These are phyloP conservation scores for Sepiola atlantica DNA, from an alignment of 2,888 invertebrate species.

Conservation along the genomic window DNA sequence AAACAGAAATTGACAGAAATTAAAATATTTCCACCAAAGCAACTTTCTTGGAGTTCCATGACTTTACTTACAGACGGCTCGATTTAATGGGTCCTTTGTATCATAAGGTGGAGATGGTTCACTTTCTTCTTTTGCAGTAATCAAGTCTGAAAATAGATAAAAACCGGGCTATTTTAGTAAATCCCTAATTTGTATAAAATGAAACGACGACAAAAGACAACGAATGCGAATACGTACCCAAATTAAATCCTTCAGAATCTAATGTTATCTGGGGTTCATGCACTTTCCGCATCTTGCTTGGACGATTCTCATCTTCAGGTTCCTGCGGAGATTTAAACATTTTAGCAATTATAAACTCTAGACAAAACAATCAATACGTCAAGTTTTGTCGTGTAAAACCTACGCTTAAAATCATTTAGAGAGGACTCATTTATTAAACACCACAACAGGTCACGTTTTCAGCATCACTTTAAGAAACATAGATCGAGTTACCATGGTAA, in stretches of 20 bases:
- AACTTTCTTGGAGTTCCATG: not conserved
- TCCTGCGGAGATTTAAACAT: slow-evolving; percentile 54
- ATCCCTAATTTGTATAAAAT: not conserved
- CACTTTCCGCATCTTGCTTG: slow-evolving; percentile 66
- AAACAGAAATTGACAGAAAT: not conserved
- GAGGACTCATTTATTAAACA: too few species aligned
- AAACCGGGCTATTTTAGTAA: not conserved
- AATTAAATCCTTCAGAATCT: slow-evolving; percentile 69
- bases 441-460: too few species aligned
- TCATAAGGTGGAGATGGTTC: slow-evolving; percentile 67
- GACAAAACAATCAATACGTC: too few species aligned
- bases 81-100: slow-evolving; percentile 73
- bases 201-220: not conserved
- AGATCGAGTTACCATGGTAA: too few species aligned
- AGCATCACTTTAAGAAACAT: too few species aligned
- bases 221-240: slow-evolving; percentile 57
- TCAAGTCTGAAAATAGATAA: slow-evolving; percentile 59
- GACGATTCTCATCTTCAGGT: slow-evolving; percentile 64
- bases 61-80: slow-evolving; percentile 69
- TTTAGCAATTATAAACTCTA: too few species aligned
- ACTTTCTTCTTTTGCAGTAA: slow-evolving; percentile 67
- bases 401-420: too few species aligned
- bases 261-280: slow-evolving; percentile 69
- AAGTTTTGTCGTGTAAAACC: too few species aligned
- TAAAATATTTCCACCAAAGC: too few species aligned